Percentiles rank a stretch among this genome's conserved stretches.
Evolutionary conservation across 2,113 vertebrate genomes (phyloP).

Genomic region (Brienomyrus longianalis): DNA sequence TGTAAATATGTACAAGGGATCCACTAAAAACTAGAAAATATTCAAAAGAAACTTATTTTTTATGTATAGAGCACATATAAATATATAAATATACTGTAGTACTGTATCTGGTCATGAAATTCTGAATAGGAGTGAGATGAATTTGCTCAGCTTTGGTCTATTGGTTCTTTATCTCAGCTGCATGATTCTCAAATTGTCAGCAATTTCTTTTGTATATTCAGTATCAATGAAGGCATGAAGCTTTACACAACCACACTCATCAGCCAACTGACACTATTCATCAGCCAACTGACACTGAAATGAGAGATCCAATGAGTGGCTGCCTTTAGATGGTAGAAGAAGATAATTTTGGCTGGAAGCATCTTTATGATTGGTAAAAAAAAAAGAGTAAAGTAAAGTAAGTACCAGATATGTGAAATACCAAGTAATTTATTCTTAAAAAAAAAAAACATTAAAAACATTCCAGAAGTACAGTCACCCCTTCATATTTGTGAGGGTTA

Average conservation of each 20-base stretch:
- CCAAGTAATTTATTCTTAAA: slow-evolving; percentile 7
- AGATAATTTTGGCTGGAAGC: slow-evolving; percentile 30
- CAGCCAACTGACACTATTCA: slow-evolving; percentile 24
- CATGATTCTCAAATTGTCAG: slow-evolving; percentile 53
- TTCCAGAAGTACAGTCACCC: background rate
- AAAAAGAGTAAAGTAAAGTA: no score
- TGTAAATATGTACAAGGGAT: no score
- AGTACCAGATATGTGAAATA: background rate
- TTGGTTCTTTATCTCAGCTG: slow-evolving; percentile 38
- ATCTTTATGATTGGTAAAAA: slow-evolving; percentile 30
- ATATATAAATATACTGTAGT: slow-evolving; percentile 36
- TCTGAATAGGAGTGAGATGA: slow-evolving; percentile 49
- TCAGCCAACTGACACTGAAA: slow-evolving; percentile 40
- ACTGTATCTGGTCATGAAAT: slow-evolving; percentile 43
- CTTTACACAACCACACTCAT: slow-evolving; percentile 28
- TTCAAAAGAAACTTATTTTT: background rate
- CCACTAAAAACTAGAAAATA: background rate
- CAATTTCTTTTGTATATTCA: slow-evolving; percentile 53
- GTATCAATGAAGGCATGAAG: slow-evolving; percentile 54
- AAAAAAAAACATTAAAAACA: background rate
- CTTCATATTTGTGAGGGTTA: background rate
- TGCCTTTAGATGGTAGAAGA: slow-evolving; percentile 39
- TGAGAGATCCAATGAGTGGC: slow-evolving; percentile 45
- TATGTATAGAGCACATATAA: slow-evolving; percentile 30
- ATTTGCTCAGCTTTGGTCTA: slow-evolving; percentile 39